Evolutionary conservation across 1,140 invertebrate species (phyloP).

Genomic region (Zaprionus ghesquierei): DNA sequence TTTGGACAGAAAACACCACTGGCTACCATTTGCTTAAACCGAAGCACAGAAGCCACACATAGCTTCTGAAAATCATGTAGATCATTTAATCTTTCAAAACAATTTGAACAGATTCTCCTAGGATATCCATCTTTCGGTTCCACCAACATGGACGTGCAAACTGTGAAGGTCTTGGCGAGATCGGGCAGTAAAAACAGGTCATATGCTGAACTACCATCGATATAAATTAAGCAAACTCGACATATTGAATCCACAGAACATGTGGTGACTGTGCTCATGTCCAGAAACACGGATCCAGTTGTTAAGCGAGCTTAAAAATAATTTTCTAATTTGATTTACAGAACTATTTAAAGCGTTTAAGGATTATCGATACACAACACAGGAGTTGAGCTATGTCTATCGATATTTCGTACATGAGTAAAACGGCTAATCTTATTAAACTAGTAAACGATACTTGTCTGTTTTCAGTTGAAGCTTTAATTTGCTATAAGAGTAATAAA

Average conservation of each 20-base stretch:
- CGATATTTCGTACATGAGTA: not conserved
- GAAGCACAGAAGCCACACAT: constrained; percentile 48
- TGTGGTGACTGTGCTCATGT: constrained; percentile 24
- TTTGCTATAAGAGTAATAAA: not conserved
- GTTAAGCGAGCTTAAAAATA: constrained; percentile 13
- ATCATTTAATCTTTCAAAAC: constrained; percentile 56
- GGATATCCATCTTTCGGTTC: constrained; percentile 68
- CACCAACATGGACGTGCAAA: constrained; percentile 53
- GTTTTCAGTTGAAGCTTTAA: not conserved
- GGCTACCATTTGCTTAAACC: constrained; percentile 61
- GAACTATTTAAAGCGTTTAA: constrained; percentile 24
- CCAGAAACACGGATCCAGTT: not conserved
- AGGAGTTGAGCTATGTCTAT: not conserved
- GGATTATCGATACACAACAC: constrained; percentile 8
- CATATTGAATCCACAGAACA: constrained; percentile 60
- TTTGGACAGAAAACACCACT: constrained; percentile 18
- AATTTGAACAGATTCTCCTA: constrained; percentile 50
- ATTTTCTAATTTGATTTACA: constrained; percentile 27
- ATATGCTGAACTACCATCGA: constrained; percentile 41
- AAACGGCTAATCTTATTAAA: not conserved
- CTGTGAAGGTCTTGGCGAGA: constrained; percentile 55
- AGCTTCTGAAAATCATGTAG: constrained; percentile 61
- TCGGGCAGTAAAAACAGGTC: constrained; percentile 63
- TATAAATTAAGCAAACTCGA: constrained; percentile 60
- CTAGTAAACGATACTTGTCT: not conserved